Evolutionary conservation across 2,888 invertebrate genomes (phyloP).

Genomic region (Sphaerophoria rueppellii): DNA sequence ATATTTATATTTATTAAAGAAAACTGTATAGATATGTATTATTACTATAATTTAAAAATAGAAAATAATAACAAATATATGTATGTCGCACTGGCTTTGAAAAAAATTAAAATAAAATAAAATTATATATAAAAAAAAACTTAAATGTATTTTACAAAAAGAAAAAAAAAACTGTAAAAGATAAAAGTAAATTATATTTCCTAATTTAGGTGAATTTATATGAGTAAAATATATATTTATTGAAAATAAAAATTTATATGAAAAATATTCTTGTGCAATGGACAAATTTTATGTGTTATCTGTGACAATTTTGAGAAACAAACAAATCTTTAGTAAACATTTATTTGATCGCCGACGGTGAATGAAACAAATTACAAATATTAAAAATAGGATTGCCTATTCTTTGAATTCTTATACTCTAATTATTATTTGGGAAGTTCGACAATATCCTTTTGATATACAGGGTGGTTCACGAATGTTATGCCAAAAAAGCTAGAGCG

Average conservation of each 20-base stretch:
- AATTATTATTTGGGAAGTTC: too few species aligned
- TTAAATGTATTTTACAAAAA: constrained; percentile 55
- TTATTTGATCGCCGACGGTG: neutral
- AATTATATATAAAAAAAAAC: neutral
- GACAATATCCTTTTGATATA: too few species aligned
- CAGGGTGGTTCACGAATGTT: too few species aligned
- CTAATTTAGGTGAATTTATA: constrained; percentile 69
- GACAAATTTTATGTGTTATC: constrained; percentile 60
- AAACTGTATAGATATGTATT: constrained; percentile 25
- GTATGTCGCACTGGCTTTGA: constrained; percentile 46
- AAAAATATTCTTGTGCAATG: constrained; percentile 66
- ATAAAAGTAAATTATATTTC: constrained; percentile 25
- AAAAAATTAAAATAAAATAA: constrained; percentile 21
- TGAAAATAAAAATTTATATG: constrained; percentile 54
- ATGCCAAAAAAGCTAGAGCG: too few species aligned
- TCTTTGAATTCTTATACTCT: too few species aligned
- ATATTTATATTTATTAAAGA: constrained; percentile 55
- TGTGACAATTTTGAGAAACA: constrained; percentile 40
- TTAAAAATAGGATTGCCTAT: too few species aligned
- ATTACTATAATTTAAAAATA: constrained; percentile 32
- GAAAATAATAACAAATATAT: constrained; percentile 19
- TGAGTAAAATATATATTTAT: constrained; percentile 67
- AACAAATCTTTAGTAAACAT: neutral
- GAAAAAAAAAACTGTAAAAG: constrained; percentile 35
- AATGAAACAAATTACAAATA: too few species aligned